Base-by-base conservation (phyloP, 2,797 vertebrate genomes). In the Myotis planiceps region DNA sequence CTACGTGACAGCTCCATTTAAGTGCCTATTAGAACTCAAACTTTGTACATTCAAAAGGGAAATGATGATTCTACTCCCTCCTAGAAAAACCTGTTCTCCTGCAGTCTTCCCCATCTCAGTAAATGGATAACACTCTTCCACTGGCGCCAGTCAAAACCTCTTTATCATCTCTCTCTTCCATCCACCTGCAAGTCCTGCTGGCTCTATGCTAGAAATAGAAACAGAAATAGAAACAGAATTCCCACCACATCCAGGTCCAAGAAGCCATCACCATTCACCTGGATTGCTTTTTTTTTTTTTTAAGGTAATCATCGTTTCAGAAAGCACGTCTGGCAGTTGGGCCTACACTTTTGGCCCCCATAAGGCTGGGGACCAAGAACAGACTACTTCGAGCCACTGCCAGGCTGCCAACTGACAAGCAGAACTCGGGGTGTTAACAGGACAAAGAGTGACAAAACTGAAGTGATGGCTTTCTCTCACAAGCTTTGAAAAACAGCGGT, bases 261-360 rank as follows among this genome's bases (percentile, higher is more conserved):
- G 32, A 1, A 37, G 29, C 45, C 39, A 75, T 53, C 32, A 49
- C 15, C 8, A 27, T 15, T 69, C 37, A 80, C 55, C 34, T 72
- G 49, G 49, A 78, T 53, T 25, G 34, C 32, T 34, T 68, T 68
- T 66, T 37, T 69, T 16, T 63, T 29, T 39, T 74, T 51, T 51
- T 53, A 8, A 34, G n/a, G 60, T 92, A 82, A 32, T 97, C 92
- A 66, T 88, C 95, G 90, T 98, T 94, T 66, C 55, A 78, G 88
- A 94, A 98, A 98, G 96, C 97, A 94, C 6, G 65, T 81, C 97
- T 98, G 96, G 98, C 98, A 98, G 98, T 98, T 98, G 98, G 98
- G 98, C 99, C 97, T 98, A 99, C 98, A 99, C 97, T 95, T 98
- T 97, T 0, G 96, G 99, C 99, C 99, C 98, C 98, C 98, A 97